Evolutionary conservation across 2,113 vertebrate genomes (phyloP).

Genomic region (Halcyon senegalensis): DNA sequence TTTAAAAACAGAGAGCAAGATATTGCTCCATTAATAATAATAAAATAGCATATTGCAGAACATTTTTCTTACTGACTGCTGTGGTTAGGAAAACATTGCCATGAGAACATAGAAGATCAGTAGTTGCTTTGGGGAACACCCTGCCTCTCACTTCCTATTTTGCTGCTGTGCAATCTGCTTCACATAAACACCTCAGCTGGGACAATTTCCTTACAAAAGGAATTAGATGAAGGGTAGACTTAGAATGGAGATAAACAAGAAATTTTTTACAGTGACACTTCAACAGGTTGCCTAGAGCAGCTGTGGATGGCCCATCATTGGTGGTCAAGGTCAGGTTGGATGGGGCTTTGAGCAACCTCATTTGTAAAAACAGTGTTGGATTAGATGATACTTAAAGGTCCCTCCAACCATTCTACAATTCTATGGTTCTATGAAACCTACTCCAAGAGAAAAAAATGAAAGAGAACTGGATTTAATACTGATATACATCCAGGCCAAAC

Average conservation of each 20-base stretch:
- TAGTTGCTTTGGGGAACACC: background rate
- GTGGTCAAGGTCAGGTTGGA: background rate
- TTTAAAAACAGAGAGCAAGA: background rate
- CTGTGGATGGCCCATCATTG: accelerated
- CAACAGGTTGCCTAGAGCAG: background rate
- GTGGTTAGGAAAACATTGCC: background rate
- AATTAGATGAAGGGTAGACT: background rate
- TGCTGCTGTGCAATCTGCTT: background rate
- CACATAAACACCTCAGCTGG: background rate
- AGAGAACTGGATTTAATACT: background rate
- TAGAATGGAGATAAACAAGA: background rate
- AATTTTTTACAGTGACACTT: background rate
- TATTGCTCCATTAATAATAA: background rate
- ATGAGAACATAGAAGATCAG: background rate
- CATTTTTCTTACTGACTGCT: background rate
- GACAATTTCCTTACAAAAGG: background rate
- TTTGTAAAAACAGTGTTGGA: background rate
- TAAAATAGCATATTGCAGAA: background rate
- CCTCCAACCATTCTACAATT: background rate
- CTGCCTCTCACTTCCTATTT: background rate
- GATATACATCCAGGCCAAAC: background rate
- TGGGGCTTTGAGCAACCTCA: accelerated
- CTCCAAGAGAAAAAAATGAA: background rate
- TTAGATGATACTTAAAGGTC: background rate
- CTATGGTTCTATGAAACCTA: background rate